Conservation (phyloP, 2,888 invertebrate species). For the Latrodectus elegans region DNA sequence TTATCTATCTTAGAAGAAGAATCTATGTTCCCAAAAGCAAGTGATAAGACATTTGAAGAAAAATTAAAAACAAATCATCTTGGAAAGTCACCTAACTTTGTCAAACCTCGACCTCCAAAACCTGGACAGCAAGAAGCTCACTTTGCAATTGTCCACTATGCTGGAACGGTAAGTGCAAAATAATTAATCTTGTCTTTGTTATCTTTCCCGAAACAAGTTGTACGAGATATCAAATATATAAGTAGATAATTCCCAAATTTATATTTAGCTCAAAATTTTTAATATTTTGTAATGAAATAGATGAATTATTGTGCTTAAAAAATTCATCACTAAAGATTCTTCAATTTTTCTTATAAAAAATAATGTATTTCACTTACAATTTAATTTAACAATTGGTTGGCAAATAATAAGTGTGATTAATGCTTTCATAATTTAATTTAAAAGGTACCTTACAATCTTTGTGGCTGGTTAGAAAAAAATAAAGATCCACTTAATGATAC, state of each 20-base stretch:
- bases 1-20: slow-evolving; percentile 99
- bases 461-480: slow-evolving; percentile 99
- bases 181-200: neutral
- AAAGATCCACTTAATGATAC: slow-evolving; percentile 99
- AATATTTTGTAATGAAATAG: too few relatives aligned
- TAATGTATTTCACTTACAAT: too few relatives aligned
- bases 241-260: too few relatives aligned
- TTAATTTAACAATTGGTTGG: too few relatives aligned
- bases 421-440: neutral
- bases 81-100: slow-evolving; percentile 97
- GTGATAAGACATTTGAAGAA: slow-evolving; percentile 98
- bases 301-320: too few relatives aligned
- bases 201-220: neutral
- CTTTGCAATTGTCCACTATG: slow-evolving; percentile 99
- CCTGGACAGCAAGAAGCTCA: slow-evolving; percentile 97
- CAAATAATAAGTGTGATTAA: too few relatives aligned
- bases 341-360: too few relatives aligned
- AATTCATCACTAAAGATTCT: too few relatives aligned
- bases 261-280: too few relatives aligned
- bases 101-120: slow-evolving; percentile 98
- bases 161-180: slow-evolving; percentile 90
- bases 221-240: neutral
- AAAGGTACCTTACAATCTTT: slow-evolving; percentile 90
- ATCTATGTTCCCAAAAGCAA: slow-evolving; percentile 99
- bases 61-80: slow-evolving; percentile 99